A percentile compares a stretch with the other conserved stretches of the same genome.
These are phyloP conservation scores for Pseudopodoces humilis DNA, from an alignment of 2,113 vertebrate species.

Conservation along the genomic window DNA sequence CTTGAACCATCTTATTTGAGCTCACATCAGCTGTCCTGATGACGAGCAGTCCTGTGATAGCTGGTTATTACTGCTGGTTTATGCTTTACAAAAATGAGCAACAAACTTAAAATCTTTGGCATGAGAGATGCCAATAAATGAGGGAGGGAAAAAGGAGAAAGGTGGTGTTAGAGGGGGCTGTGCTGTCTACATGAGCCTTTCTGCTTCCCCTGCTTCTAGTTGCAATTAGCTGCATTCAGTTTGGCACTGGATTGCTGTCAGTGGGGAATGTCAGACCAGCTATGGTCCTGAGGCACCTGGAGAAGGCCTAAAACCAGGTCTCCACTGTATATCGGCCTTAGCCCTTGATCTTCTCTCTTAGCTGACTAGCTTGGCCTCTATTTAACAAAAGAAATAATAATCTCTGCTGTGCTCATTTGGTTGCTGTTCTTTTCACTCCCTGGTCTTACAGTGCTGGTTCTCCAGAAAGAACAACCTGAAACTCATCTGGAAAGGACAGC, in stretches of 20 bases:
- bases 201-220: background rate
- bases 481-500: background rate
- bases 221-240: background rate
- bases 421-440: background rate
- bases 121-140: background rate
- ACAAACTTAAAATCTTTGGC: background rate
- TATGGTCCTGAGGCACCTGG: background rate
- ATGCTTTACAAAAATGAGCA: background rate
- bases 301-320: background rate
- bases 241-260: background rate
- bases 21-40: background rate
- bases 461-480: background rate
- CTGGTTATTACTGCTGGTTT: background rate
- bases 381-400: background rate
- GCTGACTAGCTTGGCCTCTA: background rate
- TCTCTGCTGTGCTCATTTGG: background rate
- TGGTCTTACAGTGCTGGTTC: background rate
- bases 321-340: background rate
- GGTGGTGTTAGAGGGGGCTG: background rate
- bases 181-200: background rate
- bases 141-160: background rate
- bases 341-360: background rate
- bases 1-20: background rate
- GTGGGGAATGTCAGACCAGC: background rate
- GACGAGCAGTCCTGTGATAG: background rate